Conservation (phyloP, 2,797 vertebrate species). For the Miichthys miiuy region DNA sequence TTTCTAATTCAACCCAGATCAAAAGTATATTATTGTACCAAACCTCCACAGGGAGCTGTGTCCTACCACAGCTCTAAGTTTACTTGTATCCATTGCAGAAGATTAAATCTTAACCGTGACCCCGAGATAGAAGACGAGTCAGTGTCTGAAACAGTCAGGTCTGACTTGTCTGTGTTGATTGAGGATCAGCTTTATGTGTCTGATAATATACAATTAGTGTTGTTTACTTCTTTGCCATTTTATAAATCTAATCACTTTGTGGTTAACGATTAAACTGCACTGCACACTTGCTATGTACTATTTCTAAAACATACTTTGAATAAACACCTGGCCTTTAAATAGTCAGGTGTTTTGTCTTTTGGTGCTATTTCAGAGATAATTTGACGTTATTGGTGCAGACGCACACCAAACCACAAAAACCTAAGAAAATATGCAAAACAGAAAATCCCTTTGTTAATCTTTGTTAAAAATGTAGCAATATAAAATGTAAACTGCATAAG, state of each 20-base stretch:
- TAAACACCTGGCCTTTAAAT: conserved; percentile 66
- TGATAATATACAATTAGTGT: conserved; percentile 74
- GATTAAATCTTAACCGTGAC: conserved; percentile 58
- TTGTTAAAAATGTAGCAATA: conserved; percentile 83
- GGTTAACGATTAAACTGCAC: conserved; percentile 77
- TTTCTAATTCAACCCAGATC: conserved; percentile 71
- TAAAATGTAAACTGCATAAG: conserved; percentile 78
- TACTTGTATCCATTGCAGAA: conserved; percentile 52
- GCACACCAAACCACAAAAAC: conserved; percentile 78
- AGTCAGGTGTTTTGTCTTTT: conserved; percentile 76
- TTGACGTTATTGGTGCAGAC: conserved; percentile 78
- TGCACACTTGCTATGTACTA: conserved; percentile 78
- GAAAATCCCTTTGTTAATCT: conserved; percentile 75
- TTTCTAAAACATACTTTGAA: conserved; percentile 82
- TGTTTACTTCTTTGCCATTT: conserved; percentile 78
- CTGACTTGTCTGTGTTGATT: conserved; percentile 59
- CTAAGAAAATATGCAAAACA: conserved; percentile 83
- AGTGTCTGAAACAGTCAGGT: conserved; percentile 35
- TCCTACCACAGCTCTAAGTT: conserved; percentile 60
- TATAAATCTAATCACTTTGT: conserved; percentile 80
- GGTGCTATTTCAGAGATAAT: conserved; percentile 84
- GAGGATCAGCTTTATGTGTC: conserved; percentile 78
- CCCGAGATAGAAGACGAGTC: conserved; percentile 47
- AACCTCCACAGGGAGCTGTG: conserved; percentile 60
- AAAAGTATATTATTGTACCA: conserved; percentile 68